Evolutionary conservation across 2,113 vertebrate species (phyloP).

Genomic region (Cricetomys ansorgei): DNA sequence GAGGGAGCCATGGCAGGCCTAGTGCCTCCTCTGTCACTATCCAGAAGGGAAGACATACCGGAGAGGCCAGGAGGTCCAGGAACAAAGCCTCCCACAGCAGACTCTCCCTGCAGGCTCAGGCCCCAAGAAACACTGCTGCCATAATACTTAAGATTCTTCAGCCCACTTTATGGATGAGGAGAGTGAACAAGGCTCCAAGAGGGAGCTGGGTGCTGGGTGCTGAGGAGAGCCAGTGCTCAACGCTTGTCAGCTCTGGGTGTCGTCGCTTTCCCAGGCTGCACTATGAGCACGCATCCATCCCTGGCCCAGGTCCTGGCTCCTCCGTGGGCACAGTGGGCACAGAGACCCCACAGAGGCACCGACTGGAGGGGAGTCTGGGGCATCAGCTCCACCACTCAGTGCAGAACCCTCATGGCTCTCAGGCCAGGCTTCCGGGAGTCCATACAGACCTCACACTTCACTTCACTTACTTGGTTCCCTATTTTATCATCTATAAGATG

Average conservation of each 20-base stretch:
- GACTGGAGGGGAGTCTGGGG: not conserved
- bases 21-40: not conserved
- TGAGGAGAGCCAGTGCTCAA: not conserved
- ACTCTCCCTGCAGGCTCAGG: not conserved
- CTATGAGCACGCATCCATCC: accelerated
- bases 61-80: not conserved
- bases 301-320: not conserved
- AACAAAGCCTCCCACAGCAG: not conserved
- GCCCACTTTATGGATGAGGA: not conserved
- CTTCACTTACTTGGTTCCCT: not conserved
- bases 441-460: not conserved
- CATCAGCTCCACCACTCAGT: not conserved
- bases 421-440: not conserved
- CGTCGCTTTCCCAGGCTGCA: not conserved
- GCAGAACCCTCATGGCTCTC: not conserved
- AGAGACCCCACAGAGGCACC: not conserved
- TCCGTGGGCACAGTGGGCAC: not conserved
- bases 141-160: not conserved
- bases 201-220: not conserved
- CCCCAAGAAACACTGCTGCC: not conserved
- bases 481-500: not conserved
- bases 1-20: not conserved
- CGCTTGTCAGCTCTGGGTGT: not conserved
- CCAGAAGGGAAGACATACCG: not conserved
- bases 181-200: not conserved